Base-by-base conservation (phyloP, 2,797 vertebrate genomes). In the Bovichtus diacanthus region DNA sequence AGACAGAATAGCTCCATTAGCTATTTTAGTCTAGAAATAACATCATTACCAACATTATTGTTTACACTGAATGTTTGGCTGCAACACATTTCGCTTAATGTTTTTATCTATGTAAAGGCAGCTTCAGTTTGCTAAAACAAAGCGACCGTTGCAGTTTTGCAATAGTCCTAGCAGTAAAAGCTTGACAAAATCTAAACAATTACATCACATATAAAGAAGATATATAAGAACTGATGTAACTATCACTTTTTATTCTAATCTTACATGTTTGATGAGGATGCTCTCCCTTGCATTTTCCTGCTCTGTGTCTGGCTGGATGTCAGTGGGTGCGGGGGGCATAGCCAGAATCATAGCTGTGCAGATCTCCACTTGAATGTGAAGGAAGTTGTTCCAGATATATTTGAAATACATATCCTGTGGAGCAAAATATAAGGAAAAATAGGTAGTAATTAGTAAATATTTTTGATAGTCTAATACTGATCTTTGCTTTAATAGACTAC, bases 361-460 rank as follows among this genome's bases (percentile, higher is more conserved):
- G 77, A 99, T 98, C 94, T 99, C 98, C 91, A 99, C 98, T 96
- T 99, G 98, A 65, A 97, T 97, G 86, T 99, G 98, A 79, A 99
- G 94, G 85, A 99, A 99, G 88, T 99, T 99, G 93, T 99, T 99
- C 98, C 98, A 99, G 0, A 98, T 97, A 82, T 99, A 99, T 88
- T 96, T 99, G 92, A 99, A 99, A 95, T 99, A 99, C 98, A 99
- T 99, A 82, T 99, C 98, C 98, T 99, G 78, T 58, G 25, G 34
- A 63, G 56, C 3, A 80, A 53, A 59, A 44, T 0, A 16, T 15
- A 36, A 58, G 69, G 25, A 55, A 18, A 23, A 65, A n/a, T 12
- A 70, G 16, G 18, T 3, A 21, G n/a, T n/a, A 8, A 19, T 70
- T 6, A 61, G 50, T 15, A 44, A 41, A 55, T n/a, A 0, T 25